Percentiles rank a stretch among this genome's conserved stretches.
Evolutionary conservation across 1,140 invertebrate genomes (phyloP).

Genomic region (Sinella curviseta): DNA sequence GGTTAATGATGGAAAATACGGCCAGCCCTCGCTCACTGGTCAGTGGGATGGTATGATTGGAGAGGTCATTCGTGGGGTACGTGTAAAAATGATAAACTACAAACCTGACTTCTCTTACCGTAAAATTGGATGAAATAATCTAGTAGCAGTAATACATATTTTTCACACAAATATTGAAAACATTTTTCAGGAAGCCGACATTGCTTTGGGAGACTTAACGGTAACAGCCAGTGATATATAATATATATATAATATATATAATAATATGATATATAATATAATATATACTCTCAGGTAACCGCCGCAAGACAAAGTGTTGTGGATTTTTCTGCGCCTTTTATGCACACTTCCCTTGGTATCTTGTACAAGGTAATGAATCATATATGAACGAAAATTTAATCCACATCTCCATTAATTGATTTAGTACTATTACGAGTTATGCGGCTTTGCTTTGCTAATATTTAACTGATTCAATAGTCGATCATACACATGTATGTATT

Average conservation of each 20-base stretch:
- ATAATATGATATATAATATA: background rate
- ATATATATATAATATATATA: background rate
- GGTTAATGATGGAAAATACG: conserved; percentile 43
- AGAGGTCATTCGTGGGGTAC: conserved; percentile 45
- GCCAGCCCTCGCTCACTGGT: conserved; percentile 37
- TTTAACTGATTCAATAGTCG: background rate
- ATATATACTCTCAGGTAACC: too few relatives aligned
- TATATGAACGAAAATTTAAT: background rate
- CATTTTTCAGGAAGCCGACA: conserved; percentile 46
- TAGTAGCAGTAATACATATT: background rate
- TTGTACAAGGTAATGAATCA: conserved; percentile 44
- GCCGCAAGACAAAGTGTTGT: conserved; percentile 42
- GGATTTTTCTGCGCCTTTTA: conserved; percentile 46
- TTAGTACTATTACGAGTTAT: background rate
- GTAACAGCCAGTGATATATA: too few relatives aligned
- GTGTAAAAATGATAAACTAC: too few relatives aligned
- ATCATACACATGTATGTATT: background rate
- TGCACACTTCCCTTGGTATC: conserved; percentile 47
- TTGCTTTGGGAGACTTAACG: conserved; percentile 48
- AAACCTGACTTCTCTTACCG: background rate
- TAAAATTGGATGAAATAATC: background rate
- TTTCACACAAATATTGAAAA: background rate
- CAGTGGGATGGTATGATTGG: conserved; percentile 49
- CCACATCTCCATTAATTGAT: background rate
- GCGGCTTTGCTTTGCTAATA: background rate